A percentile compares a stretch with the other conserved stretches of the same genome.
Evolutionary conservation across 1,140 invertebrate genomes (phyloP).

Genomic region (Bombus superbus): DNA sequence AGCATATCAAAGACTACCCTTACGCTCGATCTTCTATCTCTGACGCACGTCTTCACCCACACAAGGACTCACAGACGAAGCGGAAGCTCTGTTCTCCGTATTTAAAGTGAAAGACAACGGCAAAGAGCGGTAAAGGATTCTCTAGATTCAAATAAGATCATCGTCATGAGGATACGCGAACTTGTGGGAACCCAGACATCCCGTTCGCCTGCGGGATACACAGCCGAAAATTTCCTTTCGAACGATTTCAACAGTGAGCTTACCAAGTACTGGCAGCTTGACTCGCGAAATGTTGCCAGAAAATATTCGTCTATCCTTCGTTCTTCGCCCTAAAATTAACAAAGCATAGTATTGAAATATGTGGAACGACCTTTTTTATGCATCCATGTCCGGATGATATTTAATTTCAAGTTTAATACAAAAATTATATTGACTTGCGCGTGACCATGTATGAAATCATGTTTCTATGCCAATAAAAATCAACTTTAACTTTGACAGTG

Average conservation of each 20-base stretch:
- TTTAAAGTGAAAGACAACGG: slow-evolving; percentile 62
- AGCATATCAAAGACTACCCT: slow-evolving; percentile 80
- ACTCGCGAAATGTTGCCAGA: not conserved
- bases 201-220: slow-evolving; percentile 35
- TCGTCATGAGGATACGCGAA: slow-evolving; percentile 49
- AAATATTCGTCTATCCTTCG: not conserved
- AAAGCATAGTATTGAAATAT: no score
- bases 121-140: slow-evolving; percentile 22
- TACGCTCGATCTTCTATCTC: slow-evolving; percentile 44
- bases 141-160: slow-evolving; percentile 73
- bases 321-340: no score
- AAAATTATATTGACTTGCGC: no score
- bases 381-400: no score
- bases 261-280: not conserved
- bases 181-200: slow-evolving; percentile 73
- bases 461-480: not conserved
- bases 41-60: slow-evolving; percentile 45
- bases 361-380: no score
- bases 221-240: slow-evolving; percentile 13
- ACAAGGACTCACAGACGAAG: slow-evolving; percentile 21
- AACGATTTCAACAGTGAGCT: slow-evolving; percentile 13
- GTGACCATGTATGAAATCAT: not conserved
- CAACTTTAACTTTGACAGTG: not conserved
- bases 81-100: slow-evolving; percentile 46
- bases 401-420: no score